Evolutionary conservation across 2,797 vertebrate genomes (phyloP), one percentile per base, ranked within the genome.

Genomic region (Ataeniobius toweri): DNA sequence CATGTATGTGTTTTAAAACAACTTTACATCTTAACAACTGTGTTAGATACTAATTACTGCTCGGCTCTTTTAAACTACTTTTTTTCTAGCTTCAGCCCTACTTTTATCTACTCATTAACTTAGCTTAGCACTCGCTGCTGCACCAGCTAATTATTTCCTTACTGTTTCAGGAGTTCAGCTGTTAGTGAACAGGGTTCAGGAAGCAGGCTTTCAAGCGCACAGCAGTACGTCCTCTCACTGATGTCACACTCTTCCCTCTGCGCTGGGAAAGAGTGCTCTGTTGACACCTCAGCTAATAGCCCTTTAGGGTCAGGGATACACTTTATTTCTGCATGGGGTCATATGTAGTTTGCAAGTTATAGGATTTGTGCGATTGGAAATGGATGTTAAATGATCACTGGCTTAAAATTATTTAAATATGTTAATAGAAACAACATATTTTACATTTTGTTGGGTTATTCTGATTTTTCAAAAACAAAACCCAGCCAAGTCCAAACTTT

Each of bases 71-170:
- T 46, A 68, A n/a, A 68, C 39, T n/a, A 10, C 14, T 46, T 46
- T n/a, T 41, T 46, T 68, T 67, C 3, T 39, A 67, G 63, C 63
- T 67, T 46, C 41, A 44, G 65, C 36, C 65, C 10, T 68, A 46
- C 65, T 46, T 68, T 6, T 68, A 68, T 68, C 65, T 26, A 46
- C 41, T 68, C 65, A 68, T 68, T 68, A 46, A 44, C 65, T 68
- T n/a, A 13, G 22, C 41, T 68, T 5, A 6, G 65, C 65, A 20
- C 39, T 39, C 65, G 46, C 65, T 13, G 41, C 10, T 68, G 41
- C 39, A n/a, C 39, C 39, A 44, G 41, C 65, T 68, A 68, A 68
- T 68, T 68, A 46, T 68, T 68, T 39, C 36, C 36, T 28, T 41
- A 22, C 63, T 20, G 4, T 68, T 68, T 44, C 65, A 68, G 65